Evolutionary conservation across 2,888 invertebrate genomes (phyloP), one percentile per base, ranked within the genome.

Genomic region (Muscina levida): DNA sequence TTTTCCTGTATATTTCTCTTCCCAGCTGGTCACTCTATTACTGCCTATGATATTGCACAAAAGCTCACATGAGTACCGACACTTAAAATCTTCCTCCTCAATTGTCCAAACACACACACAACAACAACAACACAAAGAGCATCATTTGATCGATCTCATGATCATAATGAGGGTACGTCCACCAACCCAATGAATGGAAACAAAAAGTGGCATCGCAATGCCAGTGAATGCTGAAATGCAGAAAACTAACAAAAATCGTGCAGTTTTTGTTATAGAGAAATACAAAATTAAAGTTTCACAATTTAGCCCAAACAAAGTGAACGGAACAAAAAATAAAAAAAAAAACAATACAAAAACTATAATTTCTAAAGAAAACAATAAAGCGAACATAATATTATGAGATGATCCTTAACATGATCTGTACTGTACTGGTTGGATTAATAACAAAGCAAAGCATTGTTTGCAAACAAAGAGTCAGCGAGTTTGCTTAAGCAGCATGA

Each of bases 391-490:
- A 48, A n/a, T 44, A n/a, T 65, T 65, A 15, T 10, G 42, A 67
- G 73, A 65, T 79, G 79, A 79, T 79, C 79, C 79, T 75, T 75
- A 75, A 75, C 79, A 72, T 79, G 79, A 79, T 74, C 79, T 79
- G 62, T 59, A 71, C 71, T 71, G 75, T 75, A 75, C 70, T 74
- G 65, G n/a, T n/a, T 31, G 31, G 8, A 31, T 31, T 31, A 26
- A 56, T 71, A 79, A 79, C 71, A 51, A 59, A 59, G 65, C 71
- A 37, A 66, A 42, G 31, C 31, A 31, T 31, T 31, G 31, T 31
- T 31, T 31, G 31, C 4, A 31, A 31, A 31, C 31, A 31, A 31
- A 31, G 8, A n/a, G n/a, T n/a, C n/a, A n/a, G n/a, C n/a, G n/a
- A n/a, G n/a, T n/a, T n/a, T n/a, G n/a, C n/a, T n/a, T n/a, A n/a